Base-by-base conservation (phyloP, 2,113 vertebrate species). In the Micromys minutus region DNA sequence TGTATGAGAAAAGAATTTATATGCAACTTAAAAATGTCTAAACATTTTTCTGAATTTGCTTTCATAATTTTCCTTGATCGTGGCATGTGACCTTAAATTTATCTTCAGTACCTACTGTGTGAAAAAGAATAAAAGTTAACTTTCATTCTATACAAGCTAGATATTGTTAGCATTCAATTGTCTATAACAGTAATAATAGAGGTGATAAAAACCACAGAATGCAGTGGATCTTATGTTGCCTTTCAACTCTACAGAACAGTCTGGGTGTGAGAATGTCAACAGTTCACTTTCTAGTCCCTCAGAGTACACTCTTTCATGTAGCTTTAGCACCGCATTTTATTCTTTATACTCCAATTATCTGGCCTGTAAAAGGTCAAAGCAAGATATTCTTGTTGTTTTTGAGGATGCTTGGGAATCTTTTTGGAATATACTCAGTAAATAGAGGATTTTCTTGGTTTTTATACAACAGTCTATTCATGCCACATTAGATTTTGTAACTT, bases 151-250 rank as follows among this genome's bases (percentile, higher is more conserved):
- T 91, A 94, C 63, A 88, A 63, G 10, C 71, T 71, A 69, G 39
- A 29, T 22, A 83, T 86, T 74, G 75, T 93, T 77, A 79, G 7
- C 67, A 94, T 93, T 16, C 16, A 76, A 50, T 81, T 95, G 87
- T 67, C 80, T 90, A n/a, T 72, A 81, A 93, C 0, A 72, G 9
- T 36, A 89, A 55, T n/a, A 71, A 26, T 8, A 79, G 67, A 17
- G 31, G 69, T 59, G 47, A 72, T 65, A 34, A 95, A 74, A 89
- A 71, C 29, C 8, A 47, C n/a, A 86, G 39, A 11, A 42, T 69
- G 47, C n/a, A 7, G 7, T 63, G 69, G 55, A 17, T 39, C 24
- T 26, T n/a, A 39, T 84, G 16, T 83, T 89, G 31, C 16, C 3
- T 91, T 77, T 89, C 24, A 42, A 10, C 19, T 93, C 50, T 71